A percentile compares a stretch with the other conserved stretches of the same genome.
Conservation (phyloP, 2,113 vertebrate species). For the Muntiacus reevesi region DNA sequence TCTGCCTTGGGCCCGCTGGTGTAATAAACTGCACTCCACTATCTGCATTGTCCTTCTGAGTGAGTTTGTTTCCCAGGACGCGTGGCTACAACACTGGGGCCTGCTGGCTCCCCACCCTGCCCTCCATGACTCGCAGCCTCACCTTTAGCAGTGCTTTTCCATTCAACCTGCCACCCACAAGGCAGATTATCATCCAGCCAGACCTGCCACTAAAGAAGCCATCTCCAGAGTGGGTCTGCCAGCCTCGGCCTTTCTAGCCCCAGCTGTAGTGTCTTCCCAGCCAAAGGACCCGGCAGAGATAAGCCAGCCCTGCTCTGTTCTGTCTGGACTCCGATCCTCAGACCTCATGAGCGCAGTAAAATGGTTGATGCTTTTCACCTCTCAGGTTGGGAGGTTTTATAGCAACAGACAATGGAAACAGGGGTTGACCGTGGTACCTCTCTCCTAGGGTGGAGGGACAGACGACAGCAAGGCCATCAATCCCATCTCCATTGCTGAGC, state of each 20-base stretch:
- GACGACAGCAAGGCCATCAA: rapidly evolving
- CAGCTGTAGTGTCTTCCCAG: not conserved
- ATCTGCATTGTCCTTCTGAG: too few relatives aligned
- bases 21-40: too few relatives aligned
- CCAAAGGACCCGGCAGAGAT: not conserved
- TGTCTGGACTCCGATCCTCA: not conserved
- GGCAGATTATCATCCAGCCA: not conserved
- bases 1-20: too few relatives aligned
- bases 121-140: not conserved
- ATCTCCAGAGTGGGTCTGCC: rapidly evolving
- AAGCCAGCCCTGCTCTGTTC: not conserved
- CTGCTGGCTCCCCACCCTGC: not conserved
- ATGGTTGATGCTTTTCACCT: not conserved
- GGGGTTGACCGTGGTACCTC: not conserved
- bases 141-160: not conserved
- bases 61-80: too few relatives aligned
- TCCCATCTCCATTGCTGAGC: too few relatives aligned
- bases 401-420: not conserved
- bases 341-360: not conserved
- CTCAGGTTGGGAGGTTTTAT: not conserved
- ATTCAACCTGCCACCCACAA: not conserved
- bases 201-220: not conserved
- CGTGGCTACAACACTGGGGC: not conserved
- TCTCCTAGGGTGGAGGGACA: not conserved
- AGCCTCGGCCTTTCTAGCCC: not conserved